These are phyloP conservation scores for Calycopis cecrops DNA, from an alignment of 1,140 invertebrate genomes.

Conservation along the genomic window DNA sequence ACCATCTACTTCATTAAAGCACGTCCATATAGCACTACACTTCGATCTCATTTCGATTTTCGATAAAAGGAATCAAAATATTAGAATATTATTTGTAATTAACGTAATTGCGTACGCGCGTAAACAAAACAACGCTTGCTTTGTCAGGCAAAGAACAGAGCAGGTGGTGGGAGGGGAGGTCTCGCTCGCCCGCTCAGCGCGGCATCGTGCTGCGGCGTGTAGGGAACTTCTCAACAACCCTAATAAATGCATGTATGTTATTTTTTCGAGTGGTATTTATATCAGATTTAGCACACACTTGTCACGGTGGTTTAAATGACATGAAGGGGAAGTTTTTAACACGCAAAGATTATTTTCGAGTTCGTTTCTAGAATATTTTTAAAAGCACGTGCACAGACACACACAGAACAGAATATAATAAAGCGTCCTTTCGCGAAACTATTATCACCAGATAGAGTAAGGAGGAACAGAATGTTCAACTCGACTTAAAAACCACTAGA, in stretches of 20 bases:
- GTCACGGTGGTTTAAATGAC: background rate
- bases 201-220: slow-evolving; percentile 7
- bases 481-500: slow-evolving; percentile 18
- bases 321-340: background rate
- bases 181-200: background rate
- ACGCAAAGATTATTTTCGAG: background rate
- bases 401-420: slow-evolving; percentile 4
- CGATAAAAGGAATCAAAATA: too few species aligned
- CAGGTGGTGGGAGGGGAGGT: slow-evolving; percentile 11
- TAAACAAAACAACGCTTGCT: slow-evolving; percentile 12
- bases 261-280: background rate
- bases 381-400: slow-evolving; percentile 12
- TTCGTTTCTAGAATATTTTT: slow-evolving; percentile 3
- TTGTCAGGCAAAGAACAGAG: slow-evolving; percentile 1
- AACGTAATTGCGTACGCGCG: slow-evolving; percentile 12
- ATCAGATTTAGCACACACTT: background rate
- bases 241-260: background rate
- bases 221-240: background rate
- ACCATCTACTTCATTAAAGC: slow-evolving; percentile 12
- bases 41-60: too few species aligned
- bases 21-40: slow-evolving; percentile 12
- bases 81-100: too few species aligned
- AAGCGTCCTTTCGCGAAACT: slow-evolving; percentile 21
- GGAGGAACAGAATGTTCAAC: slow-evolving; percentile 18
- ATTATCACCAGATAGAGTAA: slow-evolving; percentile 9